Conservation (phyloP, 2,797 vertebrate species). For the Pipistrellus pipistrellus region DNA sequence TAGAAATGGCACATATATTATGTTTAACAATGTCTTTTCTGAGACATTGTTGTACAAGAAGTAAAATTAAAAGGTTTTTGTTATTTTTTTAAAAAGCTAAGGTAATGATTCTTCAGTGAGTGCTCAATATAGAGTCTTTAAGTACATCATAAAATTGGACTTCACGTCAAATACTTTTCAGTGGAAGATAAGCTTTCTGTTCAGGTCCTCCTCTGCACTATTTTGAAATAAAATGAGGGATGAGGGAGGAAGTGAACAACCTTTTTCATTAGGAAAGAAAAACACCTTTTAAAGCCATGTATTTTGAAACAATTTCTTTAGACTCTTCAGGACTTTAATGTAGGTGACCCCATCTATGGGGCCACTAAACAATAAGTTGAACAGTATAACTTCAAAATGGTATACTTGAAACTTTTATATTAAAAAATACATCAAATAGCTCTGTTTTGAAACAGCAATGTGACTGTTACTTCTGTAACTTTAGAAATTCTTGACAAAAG, state of each 20-base stretch:
- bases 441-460: neutral
- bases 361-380: neutral
- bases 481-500: neutral
- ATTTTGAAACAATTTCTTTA: constrained; percentile 43
- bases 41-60: constrained; percentile 16
- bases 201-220: neutral
- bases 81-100: neutral
- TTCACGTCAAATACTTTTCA: neutral
- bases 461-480: neutral
- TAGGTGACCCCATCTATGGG: too few relatives aligned
- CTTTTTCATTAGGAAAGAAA: neutral
- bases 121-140: neutral
- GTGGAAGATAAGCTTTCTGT: neutral
- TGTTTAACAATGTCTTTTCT: neutral
- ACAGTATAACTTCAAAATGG: neutral
- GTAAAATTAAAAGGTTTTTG: constrained; percentile 9
- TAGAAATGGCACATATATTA: neutral
- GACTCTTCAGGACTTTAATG: neutral
- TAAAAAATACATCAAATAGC: neutral
- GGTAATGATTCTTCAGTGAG: neutral
- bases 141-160: neutral
- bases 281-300: neutral
- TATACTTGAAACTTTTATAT: neutral
- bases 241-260: neutral
- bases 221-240: constrained; percentile 29